Conservation (phyloP, 2,797 vertebrate species). For the Botia kubotai region DNA sequence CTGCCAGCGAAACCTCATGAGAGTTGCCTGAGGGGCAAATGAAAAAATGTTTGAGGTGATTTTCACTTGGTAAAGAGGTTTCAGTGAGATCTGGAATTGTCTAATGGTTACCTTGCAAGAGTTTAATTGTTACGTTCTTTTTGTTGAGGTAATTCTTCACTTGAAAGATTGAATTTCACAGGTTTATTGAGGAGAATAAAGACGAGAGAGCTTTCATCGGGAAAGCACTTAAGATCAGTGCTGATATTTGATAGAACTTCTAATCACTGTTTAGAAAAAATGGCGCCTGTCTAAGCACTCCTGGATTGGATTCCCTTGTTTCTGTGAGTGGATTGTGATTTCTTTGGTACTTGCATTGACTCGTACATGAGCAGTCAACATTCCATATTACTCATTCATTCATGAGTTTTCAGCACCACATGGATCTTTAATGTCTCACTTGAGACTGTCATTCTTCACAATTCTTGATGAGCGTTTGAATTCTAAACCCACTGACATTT, state of each 20-base stretch:
- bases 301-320: slow-evolving; percentile 61
- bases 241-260: slow-evolving; percentile 75
- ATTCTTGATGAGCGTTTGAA: slow-evolving; percentile 70
- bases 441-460: slow-evolving; percentile 71
- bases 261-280: slow-evolving; percentile 76
- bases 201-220: slow-evolving; percentile 65
- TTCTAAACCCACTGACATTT: slow-evolving; percentile 63
- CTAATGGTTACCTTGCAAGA: slow-evolving; percentile 75
- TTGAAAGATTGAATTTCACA: slow-evolving; percentile 70
- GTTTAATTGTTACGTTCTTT: slow-evolving; percentile 57
- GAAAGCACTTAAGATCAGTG: slow-evolving; percentile 68
- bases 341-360: slow-evolving; percentile 45
- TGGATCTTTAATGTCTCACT: slow-evolving; percentile 57
- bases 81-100: slow-evolving; percentile 64
- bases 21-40: slow-evolving; percentile 44
- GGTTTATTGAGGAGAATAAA: slow-evolving; percentile 53
- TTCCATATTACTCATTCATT: slow-evolving; percentile 65
- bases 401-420: slow-evolving; percentile 67
- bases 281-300: slow-evolving; percentile 67
- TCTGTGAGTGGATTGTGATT: slow-evolving; percentile 26
- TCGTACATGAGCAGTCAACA: slow-evolving; percentile 34
- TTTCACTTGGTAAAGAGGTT: slow-evolving; percentile 46
- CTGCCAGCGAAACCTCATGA: slow-evolving; percentile 45
- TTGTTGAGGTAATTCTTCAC: slow-evolving; percentile 37
- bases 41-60: slow-evolving; percentile 35